Evolutionary conservation across 2,113 vertebrate genomes (phyloP).

Genomic region (Coturnix japonica): DNA sequence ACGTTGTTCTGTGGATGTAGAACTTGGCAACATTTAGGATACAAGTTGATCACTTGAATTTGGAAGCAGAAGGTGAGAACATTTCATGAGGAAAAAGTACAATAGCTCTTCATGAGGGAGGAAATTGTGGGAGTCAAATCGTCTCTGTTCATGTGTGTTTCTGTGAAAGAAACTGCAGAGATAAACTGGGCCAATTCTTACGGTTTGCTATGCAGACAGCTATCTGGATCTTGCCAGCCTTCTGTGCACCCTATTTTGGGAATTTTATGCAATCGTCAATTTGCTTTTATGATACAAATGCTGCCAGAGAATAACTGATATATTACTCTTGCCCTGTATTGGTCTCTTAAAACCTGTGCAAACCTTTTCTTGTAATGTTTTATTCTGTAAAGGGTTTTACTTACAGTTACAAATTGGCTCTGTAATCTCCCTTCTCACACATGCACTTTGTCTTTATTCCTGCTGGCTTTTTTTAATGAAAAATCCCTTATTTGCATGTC

Average conservation of each 20-base stretch:
- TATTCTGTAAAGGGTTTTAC: constrained; percentile 34
- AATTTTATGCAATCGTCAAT: not conserved
- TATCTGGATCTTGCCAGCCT: not conserved
- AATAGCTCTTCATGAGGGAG: not conserved
- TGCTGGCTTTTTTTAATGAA: not conserved
- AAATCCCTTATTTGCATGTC: not conserved
- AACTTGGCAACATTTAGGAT: not conserved
- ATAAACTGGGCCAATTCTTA: not conserved
- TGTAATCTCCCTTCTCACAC: not conserved
- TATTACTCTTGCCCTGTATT: not conserved
- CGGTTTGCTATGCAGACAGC: not conserved
- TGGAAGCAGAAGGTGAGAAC: not conserved
- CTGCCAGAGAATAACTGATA: not conserved
- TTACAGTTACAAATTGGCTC: not conserved
- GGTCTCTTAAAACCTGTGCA: constrained; percentile 30
- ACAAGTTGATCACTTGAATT: not conserved
- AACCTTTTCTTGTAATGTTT: constrained; percentile 27
- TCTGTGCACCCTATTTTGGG: not conserved
- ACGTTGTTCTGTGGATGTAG: not conserved
- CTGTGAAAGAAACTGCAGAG: not conserved
- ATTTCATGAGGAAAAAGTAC: not conserved
- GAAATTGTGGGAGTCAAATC: not conserved
- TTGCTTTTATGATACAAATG: not conserved
- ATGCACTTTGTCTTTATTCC: not conserved
- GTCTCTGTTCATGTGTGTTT: not conserved